Evolutionary conservation across 2,797 vertebrate species (phyloP).

Genomic region (Diceros bicornis): DNA sequence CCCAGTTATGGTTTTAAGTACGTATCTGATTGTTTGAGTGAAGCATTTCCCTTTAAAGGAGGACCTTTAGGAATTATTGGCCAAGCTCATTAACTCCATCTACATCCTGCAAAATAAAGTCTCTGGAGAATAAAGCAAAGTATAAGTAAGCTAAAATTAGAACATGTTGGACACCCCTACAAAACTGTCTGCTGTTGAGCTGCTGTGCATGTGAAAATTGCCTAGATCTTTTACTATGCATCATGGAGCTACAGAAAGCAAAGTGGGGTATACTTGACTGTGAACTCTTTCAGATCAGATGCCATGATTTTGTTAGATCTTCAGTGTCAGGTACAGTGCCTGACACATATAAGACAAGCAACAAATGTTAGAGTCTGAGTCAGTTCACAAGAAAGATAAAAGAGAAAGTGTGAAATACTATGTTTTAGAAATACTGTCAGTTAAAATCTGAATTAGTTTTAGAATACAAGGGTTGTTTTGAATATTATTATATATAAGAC

Average conservation of each 20-base stretch:
- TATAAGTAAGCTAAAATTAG: slow-evolving; percentile 11
- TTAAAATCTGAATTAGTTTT: not conserved
- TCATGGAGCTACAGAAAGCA: not conserved
- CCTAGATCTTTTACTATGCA: not conserved
- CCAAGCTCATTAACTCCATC: not conserved
- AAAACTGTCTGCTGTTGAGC: not conserved
- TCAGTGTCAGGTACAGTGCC: not conserved
- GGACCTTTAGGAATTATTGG: not conserved
- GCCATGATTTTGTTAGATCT: not conserved
- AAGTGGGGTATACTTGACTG: not conserved
- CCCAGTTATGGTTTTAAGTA: not conserved
- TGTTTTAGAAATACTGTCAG: not conserved
- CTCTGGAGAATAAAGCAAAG: not conserved
- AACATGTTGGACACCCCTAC: not conserved
- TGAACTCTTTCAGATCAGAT: not conserved
- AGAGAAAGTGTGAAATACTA: not conserved
- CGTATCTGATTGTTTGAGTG: not conserved
- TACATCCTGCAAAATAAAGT: not conserved
- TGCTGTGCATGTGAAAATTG: not conserved
- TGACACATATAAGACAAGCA: not conserved
- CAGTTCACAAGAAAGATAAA: not conserved
- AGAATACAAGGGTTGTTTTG: not conserved
- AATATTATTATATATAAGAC: not conserved
- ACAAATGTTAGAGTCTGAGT: not conserved
- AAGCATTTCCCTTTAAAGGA: not conserved